These are phyloP conservation scores for Melanotaenia boesemani DNA, from an alignment of 2,797 vertebrate genomes.

Conservation along the genomic window DNA sequence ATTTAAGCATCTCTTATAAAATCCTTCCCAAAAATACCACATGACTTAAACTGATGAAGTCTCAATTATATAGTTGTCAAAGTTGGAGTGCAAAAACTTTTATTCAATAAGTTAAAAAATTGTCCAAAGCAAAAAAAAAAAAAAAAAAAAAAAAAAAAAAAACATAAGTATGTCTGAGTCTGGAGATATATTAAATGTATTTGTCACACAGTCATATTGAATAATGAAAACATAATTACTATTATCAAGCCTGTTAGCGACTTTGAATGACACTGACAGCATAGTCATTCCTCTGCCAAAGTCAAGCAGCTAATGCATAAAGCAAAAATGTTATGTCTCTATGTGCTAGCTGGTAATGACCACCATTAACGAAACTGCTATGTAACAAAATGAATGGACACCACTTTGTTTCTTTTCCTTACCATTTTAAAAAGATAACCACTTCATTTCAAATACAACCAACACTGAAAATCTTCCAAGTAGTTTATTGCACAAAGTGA, in stretches of 20 bases:
- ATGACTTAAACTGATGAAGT: neutral
- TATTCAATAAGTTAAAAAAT: neutral
- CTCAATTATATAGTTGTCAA: neutral
- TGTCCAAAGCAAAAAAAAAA: neutral
- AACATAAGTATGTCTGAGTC: neutral
- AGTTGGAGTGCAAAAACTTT: neutral
- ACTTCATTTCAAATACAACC: neutral
- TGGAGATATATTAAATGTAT: conserved; percentile 1
- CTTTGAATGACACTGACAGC: conserved; percentile 58
- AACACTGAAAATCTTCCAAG: neutral
- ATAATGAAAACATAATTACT: conserved; percentile 70
- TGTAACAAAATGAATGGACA: conserved; percentile 4
- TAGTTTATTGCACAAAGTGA: too few species aligned
- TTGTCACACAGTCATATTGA: conserved; percentile 31
- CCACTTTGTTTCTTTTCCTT: conserved; percentile 25
- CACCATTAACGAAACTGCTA: conserved; percentile 36
- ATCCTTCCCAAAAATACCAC: neutral
- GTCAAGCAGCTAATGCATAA: conserved; percentile 48
- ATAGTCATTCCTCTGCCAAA: conserved; percentile 44
- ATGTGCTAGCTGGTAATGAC: conserved; percentile 17
- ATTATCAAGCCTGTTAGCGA: conserved; percentile 59
- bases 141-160: neutral
- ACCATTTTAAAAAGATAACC: neutral
- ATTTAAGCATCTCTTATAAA: conserved; percentile 7
- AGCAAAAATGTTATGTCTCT: conserved; percentile 51